Percentiles rank a stretch among this genome's conserved stretches.
Evolutionary conservation across 2,888 invertebrate genomes (phyloP).

Genomic region (Aspidiotus rigidus): DNA sequence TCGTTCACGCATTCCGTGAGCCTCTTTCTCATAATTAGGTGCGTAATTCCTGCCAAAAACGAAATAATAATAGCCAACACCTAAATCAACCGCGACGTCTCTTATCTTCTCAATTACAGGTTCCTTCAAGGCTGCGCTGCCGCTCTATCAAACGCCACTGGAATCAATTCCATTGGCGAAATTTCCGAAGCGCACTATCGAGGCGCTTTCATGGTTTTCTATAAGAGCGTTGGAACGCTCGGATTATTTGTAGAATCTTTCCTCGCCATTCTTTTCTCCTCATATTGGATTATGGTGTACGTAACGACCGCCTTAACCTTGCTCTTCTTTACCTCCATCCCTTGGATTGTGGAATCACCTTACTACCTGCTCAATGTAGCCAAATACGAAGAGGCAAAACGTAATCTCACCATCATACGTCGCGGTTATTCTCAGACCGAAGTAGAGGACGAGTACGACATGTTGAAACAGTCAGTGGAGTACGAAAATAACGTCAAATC

Average conservation of each 20-base stretch:
- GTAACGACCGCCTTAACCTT: not conserved
- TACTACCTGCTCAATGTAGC: conserved; percentile 6
- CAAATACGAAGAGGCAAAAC: not conserved
- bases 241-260: conserved; percentile 14
- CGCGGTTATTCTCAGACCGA: conserved; percentile 1
- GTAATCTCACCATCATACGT: not conserved
- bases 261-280: not conserved
- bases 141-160: conserved; percentile 14
- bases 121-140: conserved; percentile 5
- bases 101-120: conserved; percentile 11
- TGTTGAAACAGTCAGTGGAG: not conserved
- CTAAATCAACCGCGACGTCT: not conserved
- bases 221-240: not conserved
- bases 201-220: conserved; percentile 11
- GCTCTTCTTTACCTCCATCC: conserved; percentile 1
- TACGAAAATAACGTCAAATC: not conserved
- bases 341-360: conserved; percentile 9
- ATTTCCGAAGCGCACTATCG: conserved; percentile 9
- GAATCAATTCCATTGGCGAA: conserved; percentile 13
- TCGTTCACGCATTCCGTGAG: not conserved
- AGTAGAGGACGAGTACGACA: conserved; percentile 8
- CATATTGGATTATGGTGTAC: not conserved
- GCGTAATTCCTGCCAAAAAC: not conserved
- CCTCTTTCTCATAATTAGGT: not conserved
- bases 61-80: not conserved